phyloP scores from a whole-genome alignment of 1,140 invertebrate genomes.

The Halictus rubicundus region DNA sequence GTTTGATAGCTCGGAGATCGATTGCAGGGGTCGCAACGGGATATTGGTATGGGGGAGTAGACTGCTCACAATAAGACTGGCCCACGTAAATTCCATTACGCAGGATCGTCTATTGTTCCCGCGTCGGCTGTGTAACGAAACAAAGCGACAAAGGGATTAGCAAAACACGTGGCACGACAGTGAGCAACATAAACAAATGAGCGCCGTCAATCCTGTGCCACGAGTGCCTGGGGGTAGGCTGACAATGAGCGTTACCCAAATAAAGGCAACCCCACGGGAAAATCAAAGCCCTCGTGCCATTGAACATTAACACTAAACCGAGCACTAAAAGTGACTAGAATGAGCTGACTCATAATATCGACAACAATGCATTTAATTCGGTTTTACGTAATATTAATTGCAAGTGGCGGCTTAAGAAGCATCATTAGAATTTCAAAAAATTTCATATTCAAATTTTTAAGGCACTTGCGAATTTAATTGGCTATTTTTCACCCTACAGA shows the following conservation, averaged over 20 bases:
- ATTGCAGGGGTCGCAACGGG: conserved; percentile 18
- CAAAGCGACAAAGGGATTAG: conserved; percentile 53
- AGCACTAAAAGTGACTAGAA: too few relatives aligned
- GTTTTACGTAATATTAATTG: too few relatives aligned
- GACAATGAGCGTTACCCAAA: conserved; percentile 25
- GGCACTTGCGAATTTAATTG: too few relatives aligned
- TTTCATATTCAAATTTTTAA: too few relatives aligned
- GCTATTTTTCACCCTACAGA: too few relatives aligned
- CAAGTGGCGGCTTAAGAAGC: too few relatives aligned
- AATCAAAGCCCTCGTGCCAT: not conserved
- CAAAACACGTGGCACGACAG: conserved; percentile 24
- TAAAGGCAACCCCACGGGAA: not conserved
- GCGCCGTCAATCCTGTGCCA: conserved; percentile 24
- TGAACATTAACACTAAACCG: conserved; percentile 7
- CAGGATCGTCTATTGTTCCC: conserved; percentile 40
- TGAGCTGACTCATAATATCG: too few relatives aligned
- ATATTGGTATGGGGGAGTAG: not conserved
- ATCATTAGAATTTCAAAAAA: too few relatives aligned
- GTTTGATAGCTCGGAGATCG: conserved; percentile 15
- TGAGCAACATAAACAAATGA: conserved; percentile 51
- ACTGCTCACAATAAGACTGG: conserved; percentile 42
- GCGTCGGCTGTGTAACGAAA: conserved; percentile 19
- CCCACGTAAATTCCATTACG: conserved; percentile 41
- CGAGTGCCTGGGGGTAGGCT: not conserved
- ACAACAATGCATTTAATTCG: too few relatives aligned